Conservation (phyloP, 2,888 invertebrate species). For the Noctua janthina region DNA sequence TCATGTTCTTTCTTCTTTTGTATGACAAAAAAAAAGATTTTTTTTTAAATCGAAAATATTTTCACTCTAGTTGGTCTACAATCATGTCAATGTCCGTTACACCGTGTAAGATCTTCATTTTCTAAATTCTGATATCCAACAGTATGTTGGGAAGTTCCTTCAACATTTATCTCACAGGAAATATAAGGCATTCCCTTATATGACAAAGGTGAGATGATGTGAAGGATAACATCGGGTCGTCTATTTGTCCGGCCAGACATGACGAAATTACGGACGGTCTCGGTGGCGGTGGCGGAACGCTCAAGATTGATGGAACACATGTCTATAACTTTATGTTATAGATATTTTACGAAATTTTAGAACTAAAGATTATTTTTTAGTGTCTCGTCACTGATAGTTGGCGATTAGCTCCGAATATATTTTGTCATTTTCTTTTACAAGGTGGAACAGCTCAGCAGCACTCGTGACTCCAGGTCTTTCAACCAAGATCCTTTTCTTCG, state of each 20-base stretch:
- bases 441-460: not conserved
- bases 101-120: not conserved
- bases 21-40: not conserved
- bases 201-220: conserved; percentile 21
- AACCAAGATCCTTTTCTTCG: not conserved
- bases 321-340: not conserved
- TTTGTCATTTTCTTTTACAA: not conserved
- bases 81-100: not conserved
- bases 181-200: conserved; percentile 20
- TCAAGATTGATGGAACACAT: not conserved
- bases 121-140: not conserved
- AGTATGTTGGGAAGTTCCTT: not conserved
- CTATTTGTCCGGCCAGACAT: conserved; percentile 10
- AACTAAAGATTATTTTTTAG: not conserved
- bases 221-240: conserved; percentile 2
- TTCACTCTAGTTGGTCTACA: not conserved
- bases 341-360: not conserved
- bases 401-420: too few relatives aligned
- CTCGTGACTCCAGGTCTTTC: not conserved
- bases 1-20: not conserved
- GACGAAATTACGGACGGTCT: conserved; percentile 26
- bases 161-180: conserved; percentile 20
- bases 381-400: not conserved
- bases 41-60: not conserved
- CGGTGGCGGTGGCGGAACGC: not conserved